These are phyloP conservation scores for Halcyon malimbica DNA, from an alignment of 2,113 vertebrate genomes.

Conservation along the genomic window DNA sequence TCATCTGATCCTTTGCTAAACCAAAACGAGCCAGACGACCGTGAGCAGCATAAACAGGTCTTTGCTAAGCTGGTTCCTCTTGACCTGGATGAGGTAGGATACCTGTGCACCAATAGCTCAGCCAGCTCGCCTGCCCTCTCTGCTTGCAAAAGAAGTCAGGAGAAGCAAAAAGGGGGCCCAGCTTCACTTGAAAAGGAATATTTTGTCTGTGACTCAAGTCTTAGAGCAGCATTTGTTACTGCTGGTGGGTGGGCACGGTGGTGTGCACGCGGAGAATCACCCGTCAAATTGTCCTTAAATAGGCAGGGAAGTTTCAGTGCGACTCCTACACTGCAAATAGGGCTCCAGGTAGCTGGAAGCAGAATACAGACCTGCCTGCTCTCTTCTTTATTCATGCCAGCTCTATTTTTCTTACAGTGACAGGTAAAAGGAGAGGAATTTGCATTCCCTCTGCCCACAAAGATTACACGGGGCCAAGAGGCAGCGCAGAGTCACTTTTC, in stretches of 20 bases:
- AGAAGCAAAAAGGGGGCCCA: background rate
- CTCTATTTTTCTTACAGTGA: background rate
- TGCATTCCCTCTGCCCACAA: background rate
- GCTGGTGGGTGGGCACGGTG: background rate
- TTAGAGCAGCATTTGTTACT: background rate
- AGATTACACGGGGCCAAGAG: background rate
- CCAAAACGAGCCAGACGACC: background rate
- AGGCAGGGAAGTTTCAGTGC: background rate
- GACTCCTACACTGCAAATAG: rapidly evolving
- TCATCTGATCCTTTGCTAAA: background rate
- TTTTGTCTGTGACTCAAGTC: background rate
- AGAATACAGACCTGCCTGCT: background rate
- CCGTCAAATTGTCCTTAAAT: background rate
- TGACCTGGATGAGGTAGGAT: background rate
- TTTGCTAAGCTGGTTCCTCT: background rate
- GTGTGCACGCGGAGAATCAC: background rate
- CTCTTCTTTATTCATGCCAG: background rate
- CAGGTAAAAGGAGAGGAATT: background rate
- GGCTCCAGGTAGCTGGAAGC: background rate
- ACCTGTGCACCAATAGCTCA: background rate
- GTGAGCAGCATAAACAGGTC: background rate
- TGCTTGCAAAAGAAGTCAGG: background rate
- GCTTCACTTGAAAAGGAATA: background rate
- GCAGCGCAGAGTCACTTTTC: background rate
- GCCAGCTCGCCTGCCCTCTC: background rate